Percentiles rank a stretch among this genome's conserved stretches.
Conservation (phyloP, 1,140 invertebrate species). For the Arctopsyche grandis region DNA sequence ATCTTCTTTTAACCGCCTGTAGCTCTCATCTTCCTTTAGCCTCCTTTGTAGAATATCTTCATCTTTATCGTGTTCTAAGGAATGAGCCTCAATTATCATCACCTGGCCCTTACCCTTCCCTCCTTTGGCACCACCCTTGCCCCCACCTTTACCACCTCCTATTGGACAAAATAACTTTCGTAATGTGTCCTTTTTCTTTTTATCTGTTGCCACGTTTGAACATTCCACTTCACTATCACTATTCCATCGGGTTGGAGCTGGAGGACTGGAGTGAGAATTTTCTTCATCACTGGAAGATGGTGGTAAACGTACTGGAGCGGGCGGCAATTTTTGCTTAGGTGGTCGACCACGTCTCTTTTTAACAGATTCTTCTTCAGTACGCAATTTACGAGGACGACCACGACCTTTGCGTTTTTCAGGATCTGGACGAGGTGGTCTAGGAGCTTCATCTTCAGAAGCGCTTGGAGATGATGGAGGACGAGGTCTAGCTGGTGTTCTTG, state of each 20-base stretch:
- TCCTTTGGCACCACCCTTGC: conserved; percentile 71
- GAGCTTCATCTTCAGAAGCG: conserved; percentile 49
- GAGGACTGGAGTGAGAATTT: conserved; percentile 54
- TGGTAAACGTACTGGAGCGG: conserved; percentile 57
- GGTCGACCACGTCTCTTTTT: conserved; percentile 57
- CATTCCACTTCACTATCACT: conserved; percentile 49
- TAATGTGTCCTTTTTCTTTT: conserved; percentile 71
- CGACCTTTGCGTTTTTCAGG: conserved; percentile 42
- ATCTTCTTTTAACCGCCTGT: conserved; percentile 32
- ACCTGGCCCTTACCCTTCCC: conserved; percentile 72
- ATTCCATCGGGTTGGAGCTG: conserved; percentile 26
- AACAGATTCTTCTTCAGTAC: conserved; percentile 45
- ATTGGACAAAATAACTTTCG: conserved; percentile 66
- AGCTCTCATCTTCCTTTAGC: conserved; percentile 56
- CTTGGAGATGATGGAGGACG: conserved; percentile 49
- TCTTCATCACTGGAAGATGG: conserved; percentile 64
- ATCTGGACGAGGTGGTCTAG: conserved; percentile 37
- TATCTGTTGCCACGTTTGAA: conserved; percentile 58
- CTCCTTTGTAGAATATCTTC: conserved; percentile 19
- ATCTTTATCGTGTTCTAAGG: conserved; percentile 51
- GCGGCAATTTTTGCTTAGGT: conserved; percentile 58
- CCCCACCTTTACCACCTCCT: conserved; percentile 68
- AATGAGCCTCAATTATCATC: conserved; percentile 65
- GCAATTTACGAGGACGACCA: conserved; percentile 44
- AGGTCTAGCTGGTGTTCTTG: conserved; percentile 39